Conservation (phyloP, 2,797 vertebrate species). For the Cephalopachus bancanus region DNA sequence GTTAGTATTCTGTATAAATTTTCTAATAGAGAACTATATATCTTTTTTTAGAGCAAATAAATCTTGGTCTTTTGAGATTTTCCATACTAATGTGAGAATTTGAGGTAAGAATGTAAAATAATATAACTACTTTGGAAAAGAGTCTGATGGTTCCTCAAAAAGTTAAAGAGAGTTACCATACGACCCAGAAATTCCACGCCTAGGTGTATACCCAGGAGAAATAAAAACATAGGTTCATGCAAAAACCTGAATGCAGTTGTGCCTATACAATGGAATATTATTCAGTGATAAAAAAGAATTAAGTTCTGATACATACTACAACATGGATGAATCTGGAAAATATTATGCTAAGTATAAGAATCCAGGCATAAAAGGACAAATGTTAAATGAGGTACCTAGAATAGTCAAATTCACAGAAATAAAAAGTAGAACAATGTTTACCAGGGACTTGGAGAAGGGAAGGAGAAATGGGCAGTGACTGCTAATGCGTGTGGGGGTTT, state of each 20-base stretch:
- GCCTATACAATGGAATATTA: background rate
- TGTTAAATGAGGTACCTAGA: background rate
- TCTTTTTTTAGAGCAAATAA: background rate
- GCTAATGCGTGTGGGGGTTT: background rate
- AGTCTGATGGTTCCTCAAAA: background rate
- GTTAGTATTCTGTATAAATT: background rate
- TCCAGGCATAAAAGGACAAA: slow-evolving; percentile 7
- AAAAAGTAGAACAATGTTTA: slow-evolving; percentile 7
- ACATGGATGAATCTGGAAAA: background rate
- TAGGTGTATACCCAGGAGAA: background rate
- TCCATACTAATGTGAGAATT: slow-evolving; percentile 24
- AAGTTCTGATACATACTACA: background rate
- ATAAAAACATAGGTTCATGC: background rate
- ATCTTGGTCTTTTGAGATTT: slow-evolving; percentile 7
- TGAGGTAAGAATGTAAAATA: slow-evolving; percentile 8
- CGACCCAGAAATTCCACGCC: background rate
- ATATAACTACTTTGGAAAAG: background rate
- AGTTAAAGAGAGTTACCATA: background rate
- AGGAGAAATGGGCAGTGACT: background rate
- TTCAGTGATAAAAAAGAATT: background rate
- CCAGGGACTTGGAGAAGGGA: background rate
- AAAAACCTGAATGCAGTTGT: background rate
- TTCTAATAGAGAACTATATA: slow-evolving; percentile 29
- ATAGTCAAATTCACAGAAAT: background rate
- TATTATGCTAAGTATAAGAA: slow-evolving; percentile 19